phyloP scores from a whole-genome alignment of 2,888 invertebrate species.

The Plutella xylostella region DNA sequence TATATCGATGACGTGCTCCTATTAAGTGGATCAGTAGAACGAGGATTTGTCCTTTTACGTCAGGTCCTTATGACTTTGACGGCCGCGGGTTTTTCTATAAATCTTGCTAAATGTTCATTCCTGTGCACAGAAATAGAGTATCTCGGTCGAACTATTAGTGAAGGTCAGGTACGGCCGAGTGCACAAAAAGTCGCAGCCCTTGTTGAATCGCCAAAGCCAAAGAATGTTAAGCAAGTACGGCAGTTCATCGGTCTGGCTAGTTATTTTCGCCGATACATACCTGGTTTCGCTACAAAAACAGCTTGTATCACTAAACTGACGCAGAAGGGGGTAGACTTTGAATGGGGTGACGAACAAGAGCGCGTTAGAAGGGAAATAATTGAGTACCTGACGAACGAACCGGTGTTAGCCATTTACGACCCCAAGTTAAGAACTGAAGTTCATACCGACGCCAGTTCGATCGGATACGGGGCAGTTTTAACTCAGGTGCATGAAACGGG shows the following conservation, averaged over 20 bases:
- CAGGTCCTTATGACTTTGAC: conserved; percentile 13
- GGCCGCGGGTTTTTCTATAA: conserved; percentile 16
- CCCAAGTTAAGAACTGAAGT: conserved; percentile 21
- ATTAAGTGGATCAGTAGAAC: conserved; percentile 6
- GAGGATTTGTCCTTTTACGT: conserved; percentile 7
- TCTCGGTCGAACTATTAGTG: conserved; percentile 19
- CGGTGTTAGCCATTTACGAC: conserved; percentile 14
- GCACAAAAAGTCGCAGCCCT: conserved; percentile 19
- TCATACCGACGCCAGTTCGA: conserved; percentile 26
- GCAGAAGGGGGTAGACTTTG: conserved; percentile 17
- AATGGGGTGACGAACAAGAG: conserved; percentile 13
- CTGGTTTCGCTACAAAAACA: conserved; percentile 18
- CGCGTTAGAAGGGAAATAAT: conserved; percentile 14
- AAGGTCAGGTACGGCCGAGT: conserved; percentile 17
- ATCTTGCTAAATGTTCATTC: conserved; percentile 19
- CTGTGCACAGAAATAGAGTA: conserved; percentile 17
- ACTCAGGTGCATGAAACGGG: conserved; percentile 18
- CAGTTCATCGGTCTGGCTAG: conserved; percentile 24
- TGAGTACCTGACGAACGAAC: conserved; percentile 8
- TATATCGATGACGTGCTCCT: conserved; percentile 15
- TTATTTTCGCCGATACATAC: conserved; percentile 22
- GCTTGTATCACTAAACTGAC: conserved; percentile 18
- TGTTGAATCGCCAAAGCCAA: conserved; percentile 19
- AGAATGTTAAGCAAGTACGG: conserved; percentile 19
- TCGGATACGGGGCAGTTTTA: conserved; percentile 25